Evolutionary conservation across 2,888 invertebrate species (phyloP).

Genomic region (Papilio protenor): DNA sequence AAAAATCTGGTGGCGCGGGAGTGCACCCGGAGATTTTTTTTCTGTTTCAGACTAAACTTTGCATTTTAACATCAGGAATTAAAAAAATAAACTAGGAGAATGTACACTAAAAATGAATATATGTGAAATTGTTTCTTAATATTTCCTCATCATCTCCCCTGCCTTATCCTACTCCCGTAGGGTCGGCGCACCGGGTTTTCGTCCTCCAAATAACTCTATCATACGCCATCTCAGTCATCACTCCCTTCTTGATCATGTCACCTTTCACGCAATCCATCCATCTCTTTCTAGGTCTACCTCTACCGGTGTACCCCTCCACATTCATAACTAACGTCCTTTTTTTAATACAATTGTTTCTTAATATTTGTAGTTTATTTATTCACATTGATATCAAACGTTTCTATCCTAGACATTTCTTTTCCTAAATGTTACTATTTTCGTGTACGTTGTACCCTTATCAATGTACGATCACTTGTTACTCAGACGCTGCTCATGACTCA

Average conservation of each 20-base stretch:
- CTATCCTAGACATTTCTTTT: not conserved
- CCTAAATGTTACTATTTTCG: not conserved
- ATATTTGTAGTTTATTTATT: not conserved
- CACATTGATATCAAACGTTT: not conserved
- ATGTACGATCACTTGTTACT: not conserved
- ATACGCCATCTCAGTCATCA: too few relatives aligned
- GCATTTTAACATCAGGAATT: not conserved
- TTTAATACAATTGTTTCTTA: too few relatives aligned
- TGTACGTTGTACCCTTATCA: not conserved
- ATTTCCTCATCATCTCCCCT: too few relatives aligned
- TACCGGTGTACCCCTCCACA: too few relatives aligned
- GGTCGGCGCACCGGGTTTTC: too few relatives aligned
- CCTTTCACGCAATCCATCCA: too few relatives aligned
- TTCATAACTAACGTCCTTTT: too few relatives aligned
- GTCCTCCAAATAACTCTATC: too few relatives aligned
- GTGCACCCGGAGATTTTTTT: not conserved
- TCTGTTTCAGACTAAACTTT: not conserved
- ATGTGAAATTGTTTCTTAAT: not conserved
- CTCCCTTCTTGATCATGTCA: too few relatives aligned
- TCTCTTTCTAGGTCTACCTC: too few relatives aligned
- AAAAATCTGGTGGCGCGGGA: not conserved
- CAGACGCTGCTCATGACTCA: constrained; percentile 2
- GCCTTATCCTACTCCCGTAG: too few relatives aligned
- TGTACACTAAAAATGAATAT: not conserved
- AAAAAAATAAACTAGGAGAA: not conserved